A percentile compares a stretch with the other conserved stretches of the same genome.
Conservation (phyloP, 2,888 invertebrate genomes). For the Drosophila fulvimacula region DNA sequence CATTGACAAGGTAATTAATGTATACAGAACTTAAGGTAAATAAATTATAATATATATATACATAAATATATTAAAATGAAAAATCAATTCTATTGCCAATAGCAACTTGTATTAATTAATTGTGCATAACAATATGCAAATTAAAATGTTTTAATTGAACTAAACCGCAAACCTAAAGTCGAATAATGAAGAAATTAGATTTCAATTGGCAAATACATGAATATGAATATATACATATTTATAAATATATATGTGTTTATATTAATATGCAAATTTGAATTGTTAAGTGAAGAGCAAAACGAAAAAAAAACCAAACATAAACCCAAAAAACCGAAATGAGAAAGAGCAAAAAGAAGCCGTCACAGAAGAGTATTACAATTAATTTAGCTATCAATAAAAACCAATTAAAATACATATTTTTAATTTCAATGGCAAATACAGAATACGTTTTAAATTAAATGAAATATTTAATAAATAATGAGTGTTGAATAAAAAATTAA, state of each 20-base stretch:
- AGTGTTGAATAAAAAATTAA: slow-evolving; percentile 27
- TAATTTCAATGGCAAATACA: slow-evolving; percentile 27
- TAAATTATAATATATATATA: background rate
- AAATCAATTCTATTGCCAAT: slow-evolving; percentile 4
- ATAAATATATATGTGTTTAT: slow-evolving; percentile 10
- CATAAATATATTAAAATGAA: background rate
- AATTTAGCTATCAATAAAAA: slow-evolving; percentile 28
- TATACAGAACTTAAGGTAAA: slow-evolving; percentile 4
- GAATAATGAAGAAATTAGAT: slow-evolving; percentile 21
- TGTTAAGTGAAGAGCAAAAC: slow-evolving; percentile 24
- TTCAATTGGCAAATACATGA: slow-evolving; percentile 25
- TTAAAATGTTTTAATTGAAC: slow-evolving; percentile 13
- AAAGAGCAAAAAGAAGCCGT: slow-evolving; percentile 26
- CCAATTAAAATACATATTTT: slow-evolving; percentile 21
- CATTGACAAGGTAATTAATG: slow-evolving; percentile 7
- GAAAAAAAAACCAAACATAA: background rate
- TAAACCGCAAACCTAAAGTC: background rate
- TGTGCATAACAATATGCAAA: slow-evolving; percentile 9
- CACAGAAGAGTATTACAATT: slow-evolving; percentile 55
- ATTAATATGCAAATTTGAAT: slow-evolving; percentile 37
- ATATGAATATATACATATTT: background rate
- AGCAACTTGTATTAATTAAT: slow-evolving; percentile 3
- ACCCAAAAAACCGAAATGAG: too few relatives aligned
- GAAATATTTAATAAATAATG: slow-evolving; percentile 56
- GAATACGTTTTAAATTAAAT: slow-evolving; percentile 34